Base-by-base conservation (phyloP, 2,113 vertebrate genomes). In the Corythaeola cristata region DNA sequence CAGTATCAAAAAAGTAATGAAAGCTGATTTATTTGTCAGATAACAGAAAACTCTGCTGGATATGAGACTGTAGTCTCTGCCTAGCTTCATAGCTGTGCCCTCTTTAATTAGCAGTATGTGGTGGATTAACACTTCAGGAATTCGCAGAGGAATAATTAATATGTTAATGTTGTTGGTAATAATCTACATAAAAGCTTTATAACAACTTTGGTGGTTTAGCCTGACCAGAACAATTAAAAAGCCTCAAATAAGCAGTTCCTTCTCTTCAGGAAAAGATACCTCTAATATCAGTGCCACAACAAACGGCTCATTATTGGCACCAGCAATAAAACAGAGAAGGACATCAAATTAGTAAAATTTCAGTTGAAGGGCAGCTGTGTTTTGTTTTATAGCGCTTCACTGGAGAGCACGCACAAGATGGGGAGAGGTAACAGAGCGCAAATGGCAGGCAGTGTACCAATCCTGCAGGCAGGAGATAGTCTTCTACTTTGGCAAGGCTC, bases 91-190 rank as follows among this genome's bases (percentile, higher is more conserved):
- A 80, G 32, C 26, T 79, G 53, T 79, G 53, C 37, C 69, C 62
- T 85, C 77, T 92, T 89, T 89, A 92, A 94, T 88, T 85, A 95
- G 66, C 49, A 71, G 20, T 53, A 32, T 62, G 73, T 12, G 5
- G 20, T 89, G 53, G 78, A 92, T 83, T 91, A 93, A 92, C 53
- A 23, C 82, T 92, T 88, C 59, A 89, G 19, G 22, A 92, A 89
- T 79, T 88, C 84, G 59, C 69, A 79, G 62, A 94, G 80, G 74
- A 88, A 89, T 88, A 94, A 94, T 92, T 87, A 96, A 92, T 79
- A 95, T 85, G 91, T 20, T 94, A 92, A 97, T 94, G 17, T 83
- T 93, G 58, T 82, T 76, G 39, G 53, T 88, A 93, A 93, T 95
- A 87, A 92, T 85, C 69, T 85, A 41, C 66, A 76, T 64, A 62